A percentile compares a stretch with the other conserved stretches of the same genome.
phyloP scores from a whole-genome alignment of 2,113 vertebrate species.

The Phalacrocorax pelagicus region DNA sequence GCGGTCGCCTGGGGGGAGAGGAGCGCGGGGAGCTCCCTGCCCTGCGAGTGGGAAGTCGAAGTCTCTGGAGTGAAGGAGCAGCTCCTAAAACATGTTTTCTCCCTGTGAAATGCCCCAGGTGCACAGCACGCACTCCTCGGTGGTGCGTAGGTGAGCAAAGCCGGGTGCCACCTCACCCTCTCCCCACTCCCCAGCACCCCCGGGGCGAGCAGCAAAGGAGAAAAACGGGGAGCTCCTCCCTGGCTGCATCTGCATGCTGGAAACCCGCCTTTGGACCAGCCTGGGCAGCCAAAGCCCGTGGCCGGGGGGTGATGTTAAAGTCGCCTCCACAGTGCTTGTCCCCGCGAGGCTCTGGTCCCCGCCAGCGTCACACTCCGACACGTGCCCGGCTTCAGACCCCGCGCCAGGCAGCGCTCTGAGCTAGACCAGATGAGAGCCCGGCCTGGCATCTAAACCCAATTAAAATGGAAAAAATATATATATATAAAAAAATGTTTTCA shows the following conservation, averaged over 20 bases:
- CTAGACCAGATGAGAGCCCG: background rate
- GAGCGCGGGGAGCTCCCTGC: background rate
- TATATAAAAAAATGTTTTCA: background rate
- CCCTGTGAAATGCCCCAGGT: background rate
- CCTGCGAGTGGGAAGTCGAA: too few species aligned
- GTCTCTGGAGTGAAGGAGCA: background rate
- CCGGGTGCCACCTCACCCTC: background rate
- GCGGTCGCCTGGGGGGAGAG: background rate
- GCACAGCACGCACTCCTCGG: background rate
- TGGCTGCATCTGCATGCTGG: background rate
- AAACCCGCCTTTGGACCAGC: background rate
- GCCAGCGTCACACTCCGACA: fast-evolving
- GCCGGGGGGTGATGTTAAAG: background rate
- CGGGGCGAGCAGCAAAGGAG: background rate
- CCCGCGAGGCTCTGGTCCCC: background rate
- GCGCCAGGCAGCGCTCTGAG: background rate
- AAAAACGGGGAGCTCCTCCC: background rate
- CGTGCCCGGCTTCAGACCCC: background rate
- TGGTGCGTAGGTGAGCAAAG: background rate
- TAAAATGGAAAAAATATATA: background rate
- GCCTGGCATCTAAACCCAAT: background rate
- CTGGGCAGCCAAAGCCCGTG: background rate
- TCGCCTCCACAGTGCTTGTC: background rate
- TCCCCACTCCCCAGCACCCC: background rate
- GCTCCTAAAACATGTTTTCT: background rate